These are phyloP conservation scores for Porites rus DNA, from an alignment of 92 coral and sea anemone species.

Conservation along the genomic window DNA sequence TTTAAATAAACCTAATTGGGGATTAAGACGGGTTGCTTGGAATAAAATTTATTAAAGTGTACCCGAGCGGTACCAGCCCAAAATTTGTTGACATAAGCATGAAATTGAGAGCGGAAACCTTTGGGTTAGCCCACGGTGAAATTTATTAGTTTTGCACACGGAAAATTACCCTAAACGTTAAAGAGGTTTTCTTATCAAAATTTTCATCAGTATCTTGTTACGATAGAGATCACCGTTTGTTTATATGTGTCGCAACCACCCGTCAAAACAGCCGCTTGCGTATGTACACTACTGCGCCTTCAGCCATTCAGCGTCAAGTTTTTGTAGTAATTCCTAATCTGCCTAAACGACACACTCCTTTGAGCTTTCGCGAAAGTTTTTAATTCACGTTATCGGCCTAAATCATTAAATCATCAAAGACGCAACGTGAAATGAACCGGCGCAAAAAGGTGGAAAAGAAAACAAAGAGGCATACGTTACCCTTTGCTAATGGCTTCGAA, in stretches of 20 bases:
- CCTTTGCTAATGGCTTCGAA: slow-evolving; percentile 20
- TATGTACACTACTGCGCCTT: slow-evolving; percentile 32
- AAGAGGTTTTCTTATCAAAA: slow-evolving; percentile 62
- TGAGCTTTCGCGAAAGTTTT: slow-evolving; percentile 34
- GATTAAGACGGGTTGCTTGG: slow-evolving; percentile 82
- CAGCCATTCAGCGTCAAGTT: slow-evolving; percentile 39
- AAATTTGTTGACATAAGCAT: slow-evolving; percentile 54
- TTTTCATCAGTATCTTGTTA: slow-evolving; percentile 67
- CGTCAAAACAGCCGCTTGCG: slow-evolving; percentile 75
- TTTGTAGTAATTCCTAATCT: slow-evolving; percentile 48
- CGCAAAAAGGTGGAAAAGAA: slow-evolving; percentile 24
- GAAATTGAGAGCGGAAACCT: slow-evolving; percentile 43
- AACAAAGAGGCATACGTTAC: slow-evolving; percentile 10
- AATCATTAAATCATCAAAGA: slow-evolving; percentile 50
- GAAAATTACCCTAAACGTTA: slow-evolving; percentile 46
- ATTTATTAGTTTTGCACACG: slow-evolving; percentile 60
- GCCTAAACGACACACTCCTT: slow-evolving; percentile 55
- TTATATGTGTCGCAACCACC: slow-evolving; percentile 74
- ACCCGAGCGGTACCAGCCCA: slow-evolving; percentile 52
- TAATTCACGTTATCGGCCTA: slow-evolving; percentile 50
- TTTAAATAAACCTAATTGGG: slow-evolving; percentile 92
- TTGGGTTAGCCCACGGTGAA: slow-evolving; percentile 42
- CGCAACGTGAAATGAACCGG: slow-evolving; percentile 32
- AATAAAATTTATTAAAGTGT: slow-evolving; percentile 80
- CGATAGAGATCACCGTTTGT: slow-evolving; percentile 80